Evolutionary conservation across 2,797 vertebrate genomes (phyloP).

Genomic region (Eurystomus glaucurus): DNA sequence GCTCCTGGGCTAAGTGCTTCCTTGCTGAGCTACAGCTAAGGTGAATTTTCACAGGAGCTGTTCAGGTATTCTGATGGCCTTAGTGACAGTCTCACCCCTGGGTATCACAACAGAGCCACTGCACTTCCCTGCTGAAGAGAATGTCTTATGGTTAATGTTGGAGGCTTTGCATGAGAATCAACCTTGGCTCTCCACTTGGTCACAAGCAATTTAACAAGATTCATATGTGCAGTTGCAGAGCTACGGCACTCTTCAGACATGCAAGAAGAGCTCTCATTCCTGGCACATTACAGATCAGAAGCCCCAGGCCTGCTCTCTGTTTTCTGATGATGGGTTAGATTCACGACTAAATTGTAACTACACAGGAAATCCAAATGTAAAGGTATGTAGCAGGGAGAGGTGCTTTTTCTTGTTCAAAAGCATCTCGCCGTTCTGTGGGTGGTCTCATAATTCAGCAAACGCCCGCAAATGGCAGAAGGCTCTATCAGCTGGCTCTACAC

Average conservation of each 20-base stretch:
- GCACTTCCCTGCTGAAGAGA: rapidly evolving
- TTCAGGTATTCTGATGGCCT: background rate
- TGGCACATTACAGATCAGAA: conserved; percentile 48
- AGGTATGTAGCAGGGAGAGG: conserved; percentile 31
- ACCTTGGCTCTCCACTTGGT: background rate
- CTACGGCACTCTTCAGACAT: background rate
- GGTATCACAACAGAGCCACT: background rate
- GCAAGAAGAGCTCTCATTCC: background rate
- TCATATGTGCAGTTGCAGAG: background rate
- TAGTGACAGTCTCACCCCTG: background rate
- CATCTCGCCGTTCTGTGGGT: conserved; percentile 18
- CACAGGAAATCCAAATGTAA: conserved; percentile 55
- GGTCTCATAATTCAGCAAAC: conserved; percentile 9
- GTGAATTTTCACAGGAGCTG: background rate
- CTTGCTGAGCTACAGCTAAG: background rate
- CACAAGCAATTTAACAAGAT: background rate
- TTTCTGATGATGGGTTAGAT: conserved; percentile 64
- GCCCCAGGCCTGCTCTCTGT: background rate
- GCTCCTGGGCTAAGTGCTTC: background rate
- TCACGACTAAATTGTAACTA: conserved; percentile 41
- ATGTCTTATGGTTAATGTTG: background rate
- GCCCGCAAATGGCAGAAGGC: background rate
- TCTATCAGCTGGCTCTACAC: background rate
- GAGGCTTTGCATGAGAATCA: background rate
- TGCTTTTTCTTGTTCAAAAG: conserved; percentile 58